Evolutionary conservation across 2,113 vertebrate genomes (phyloP).

Genomic region (Hydropotes inermis): DNA sequence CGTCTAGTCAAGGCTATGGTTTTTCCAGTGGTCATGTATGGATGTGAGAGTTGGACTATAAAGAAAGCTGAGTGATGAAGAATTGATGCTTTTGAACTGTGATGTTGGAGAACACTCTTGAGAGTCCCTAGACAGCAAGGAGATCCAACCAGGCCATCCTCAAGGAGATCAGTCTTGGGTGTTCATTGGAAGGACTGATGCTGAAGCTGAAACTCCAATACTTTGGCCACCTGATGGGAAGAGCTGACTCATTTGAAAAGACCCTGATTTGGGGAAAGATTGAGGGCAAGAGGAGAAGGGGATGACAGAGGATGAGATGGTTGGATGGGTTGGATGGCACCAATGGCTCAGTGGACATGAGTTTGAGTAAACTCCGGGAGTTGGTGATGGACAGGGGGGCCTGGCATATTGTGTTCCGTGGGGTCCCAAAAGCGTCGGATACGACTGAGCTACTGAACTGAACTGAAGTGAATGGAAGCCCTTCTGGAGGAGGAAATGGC

Average conservation of each 20-base stretch:
- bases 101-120: not conserved
- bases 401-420: not conserved
- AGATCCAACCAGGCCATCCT: not conserved
- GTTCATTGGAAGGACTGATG: not conserved
- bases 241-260: not conserved
- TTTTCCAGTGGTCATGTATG: not conserved
- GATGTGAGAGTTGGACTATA: not conserved
- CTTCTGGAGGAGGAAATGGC: not conserved
- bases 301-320: not conserved
- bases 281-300: not conserved
- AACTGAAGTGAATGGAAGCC: not conserved
- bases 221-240: not conserved
- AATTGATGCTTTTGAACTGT: not conserved
- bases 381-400: not conserved
- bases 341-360: not conserved
- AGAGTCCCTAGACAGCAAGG: not conserved
- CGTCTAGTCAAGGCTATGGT: not conserved
- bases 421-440: rapidly evolving
- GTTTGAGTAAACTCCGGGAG: not conserved
- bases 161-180: not conserved
- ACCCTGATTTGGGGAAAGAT: not conserved
- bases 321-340: not conserved
- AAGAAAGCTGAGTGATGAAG: not conserved
- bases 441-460: not conserved
- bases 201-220: not conserved